Evolutionary conservation across 2,113 vertebrate genomes (phyloP), one percentile per base, ranked within the genome.

Genomic region (Sprattus sprattus): DNA sequence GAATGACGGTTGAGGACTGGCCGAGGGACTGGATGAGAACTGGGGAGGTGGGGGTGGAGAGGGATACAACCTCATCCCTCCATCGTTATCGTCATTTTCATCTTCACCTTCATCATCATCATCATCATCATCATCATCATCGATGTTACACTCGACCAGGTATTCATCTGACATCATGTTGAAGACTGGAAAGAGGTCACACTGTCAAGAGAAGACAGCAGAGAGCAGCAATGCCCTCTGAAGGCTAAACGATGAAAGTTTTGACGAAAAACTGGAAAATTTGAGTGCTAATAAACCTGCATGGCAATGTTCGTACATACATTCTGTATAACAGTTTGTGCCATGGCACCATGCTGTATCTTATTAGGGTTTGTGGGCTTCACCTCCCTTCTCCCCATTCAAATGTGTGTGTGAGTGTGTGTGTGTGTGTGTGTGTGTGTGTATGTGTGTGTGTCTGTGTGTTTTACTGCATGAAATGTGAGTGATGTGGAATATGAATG

Each of bases 121-220:
- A 3, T 89, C 92, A 49, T 87, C 85, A 3, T 88, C 88, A 5
- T 92, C 93, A 20, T 93, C 93, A 20, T 90, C 91, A 44, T 94
- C 90, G 44, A 96, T 93, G 47, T 93, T 94, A 88, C 94, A 96
- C 87, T 95, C 95, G 85, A 94, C 94, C 82, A 95, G 90, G 82
- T 93, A 94, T 88, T 95, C 93, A 18, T 96, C 94, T 3, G 89
- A 92, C 89, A 94, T 92, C 94, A 94, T 95, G 82, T n/a, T 93
- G 83, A 11, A 89, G 85, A 84, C n/a, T 13, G 82, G 80, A 18
- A 83, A 87, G 78, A 81, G 25, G 64, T 11, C 25, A 71, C 15
- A 32, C n/a, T 13, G 64, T 71, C 8, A 0, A 64, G 20, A 71
- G 11, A 32, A 28, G 25, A 71, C 11, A 10, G 28, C 71, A 78